Conservation (phyloP, 2,888 invertebrate species). For the Alviniconcha strummeri region DNA sequence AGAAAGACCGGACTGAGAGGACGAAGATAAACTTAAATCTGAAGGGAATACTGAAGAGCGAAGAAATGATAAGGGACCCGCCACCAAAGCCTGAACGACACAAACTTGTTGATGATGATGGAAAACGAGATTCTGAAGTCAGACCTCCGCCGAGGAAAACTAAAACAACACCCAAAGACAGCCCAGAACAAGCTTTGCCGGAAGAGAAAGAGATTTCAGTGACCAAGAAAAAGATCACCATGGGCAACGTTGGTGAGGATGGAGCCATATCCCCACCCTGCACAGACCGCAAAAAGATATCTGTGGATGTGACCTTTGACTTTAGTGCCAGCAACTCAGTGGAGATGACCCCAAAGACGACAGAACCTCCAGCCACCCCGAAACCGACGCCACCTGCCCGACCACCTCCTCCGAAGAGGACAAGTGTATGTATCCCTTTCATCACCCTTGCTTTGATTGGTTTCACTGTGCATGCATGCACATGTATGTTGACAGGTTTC, state of each 20-base stretch:
- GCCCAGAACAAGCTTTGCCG: neutral
- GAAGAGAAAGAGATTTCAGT: slow-evolving; percentile 2
- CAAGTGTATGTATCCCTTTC: slow-evolving; percentile 10
- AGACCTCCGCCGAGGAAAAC: no score
- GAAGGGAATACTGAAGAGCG: neutral
- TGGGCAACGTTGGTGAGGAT: slow-evolving; percentile 12
- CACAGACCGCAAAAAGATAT: slow-evolving; percentile 11
- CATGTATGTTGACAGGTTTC: no score
- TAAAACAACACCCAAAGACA: neutral
- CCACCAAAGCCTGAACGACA: no score
- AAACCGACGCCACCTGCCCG: slow-evolving; percentile 37
- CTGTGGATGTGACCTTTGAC: slow-evolving; percentile 19
- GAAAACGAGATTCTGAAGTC: no score
- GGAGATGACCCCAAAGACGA: neutral
- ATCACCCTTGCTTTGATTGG: no score
- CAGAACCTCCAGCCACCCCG: neutral
- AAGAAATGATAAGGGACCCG: neutral
- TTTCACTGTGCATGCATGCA: no score
- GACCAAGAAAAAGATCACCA: slow-evolving; percentile 28
- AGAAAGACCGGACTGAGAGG: neutral
- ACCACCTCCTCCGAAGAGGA: slow-evolving; percentile 45
- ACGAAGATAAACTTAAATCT: neutral
- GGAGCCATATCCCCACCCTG: slow-evolving; percentile 1
- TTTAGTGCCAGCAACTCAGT: slow-evolving; percentile 1
- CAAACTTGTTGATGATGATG: no score